phyloP scores from a whole-genome alignment of 1,140 invertebrate genomes.

The Drosophila miranda region DNA sequence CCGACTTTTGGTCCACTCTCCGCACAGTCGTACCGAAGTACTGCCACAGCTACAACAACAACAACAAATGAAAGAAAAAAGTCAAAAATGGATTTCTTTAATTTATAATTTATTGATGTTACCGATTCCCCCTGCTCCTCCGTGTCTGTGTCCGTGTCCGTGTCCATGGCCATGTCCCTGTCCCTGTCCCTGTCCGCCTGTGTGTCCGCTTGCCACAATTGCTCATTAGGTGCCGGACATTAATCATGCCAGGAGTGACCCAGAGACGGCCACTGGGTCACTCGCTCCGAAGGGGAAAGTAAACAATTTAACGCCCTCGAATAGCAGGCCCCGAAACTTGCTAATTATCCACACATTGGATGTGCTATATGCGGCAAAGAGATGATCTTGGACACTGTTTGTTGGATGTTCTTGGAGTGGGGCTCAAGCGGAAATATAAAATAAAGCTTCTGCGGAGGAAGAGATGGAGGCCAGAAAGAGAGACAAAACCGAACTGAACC shows the following conservation, averaged over 20 bases:
- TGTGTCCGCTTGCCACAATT: constrained; percentile 48
- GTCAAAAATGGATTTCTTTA: constrained; percentile 76
- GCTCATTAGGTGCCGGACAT: constrained; percentile 71
- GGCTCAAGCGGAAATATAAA: not conserved
- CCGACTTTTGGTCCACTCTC: constrained; percentile 55
- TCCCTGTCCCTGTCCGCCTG: constrained; percentile 23
- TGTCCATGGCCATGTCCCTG: constrained; percentile 16
- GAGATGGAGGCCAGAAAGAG: constrained; percentile 13
- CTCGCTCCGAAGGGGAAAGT: constrained; percentile 30
- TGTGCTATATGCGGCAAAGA: constrained; percentile 16
- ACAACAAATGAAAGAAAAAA: constrained; percentile 2
- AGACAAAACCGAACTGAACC: constrained; percentile 6
- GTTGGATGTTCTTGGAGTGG: not conserved
- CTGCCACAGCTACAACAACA: constrained; percentile 1
- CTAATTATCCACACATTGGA: constrained; percentile 73
- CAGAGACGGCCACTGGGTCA: constrained; percentile 60
- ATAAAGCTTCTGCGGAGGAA: not conserved
- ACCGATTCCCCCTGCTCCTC: constrained; percentile 45
- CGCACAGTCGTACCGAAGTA: constrained; percentile 22
- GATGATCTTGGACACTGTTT: not conserved
- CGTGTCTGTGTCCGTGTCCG: not conserved
- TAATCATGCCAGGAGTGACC: constrained; percentile 66
- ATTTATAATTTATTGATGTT: constrained; percentile 81
- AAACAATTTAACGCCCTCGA: constrained; percentile 55
- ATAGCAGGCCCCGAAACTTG: constrained; percentile 42